Evolutionary conservation across 2,797 vertebrate species (phyloP).

Genomic region (Schizothorax lantsangensis): DNA sequence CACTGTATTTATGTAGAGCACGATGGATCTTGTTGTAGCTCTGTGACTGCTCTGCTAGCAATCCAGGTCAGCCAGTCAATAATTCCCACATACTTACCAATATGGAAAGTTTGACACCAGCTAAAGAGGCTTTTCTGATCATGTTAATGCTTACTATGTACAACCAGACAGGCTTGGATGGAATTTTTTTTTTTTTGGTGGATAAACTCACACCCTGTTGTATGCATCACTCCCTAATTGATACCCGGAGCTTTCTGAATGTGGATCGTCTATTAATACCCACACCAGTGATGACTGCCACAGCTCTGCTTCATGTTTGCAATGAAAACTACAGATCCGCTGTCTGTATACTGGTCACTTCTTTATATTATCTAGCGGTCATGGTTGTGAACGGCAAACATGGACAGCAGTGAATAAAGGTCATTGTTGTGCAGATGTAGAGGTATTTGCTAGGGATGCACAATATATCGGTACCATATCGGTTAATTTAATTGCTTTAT

Average conservation of each 20-base stretch:
- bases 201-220: conserved; percentile 36
- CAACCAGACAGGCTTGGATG: conserved; percentile 12
- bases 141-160: conserved; percentile 6
- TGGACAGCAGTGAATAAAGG: conserved; percentile 84
- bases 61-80: conserved; percentile 80
- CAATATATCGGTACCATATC: background rate
- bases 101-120: conserved; percentile 24
- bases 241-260: conserved; percentile 62
- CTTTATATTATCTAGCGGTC: conserved; percentile 83
- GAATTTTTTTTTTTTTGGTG: background rate
- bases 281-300: conserved; percentile 64
- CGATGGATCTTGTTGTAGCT: conserved; percentile 51
- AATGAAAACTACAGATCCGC: conserved; percentile 64
- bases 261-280: conserved; percentile 73
- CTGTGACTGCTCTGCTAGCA: conserved; percentile 69
- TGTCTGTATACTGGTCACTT: conserved; percentile 79
- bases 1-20: conserved; percentile 52
- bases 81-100: conserved; percentile 69
- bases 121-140: conserved; percentile 29
- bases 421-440: conserved; percentile 46
- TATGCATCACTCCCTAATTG: conserved; percentile 52
- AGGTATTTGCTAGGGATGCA: conserved; percentile 21
- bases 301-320: conserved; percentile 33
- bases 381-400: conserved; percentile 82
- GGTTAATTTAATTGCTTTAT: background rate